A percentile compares a stretch with the other conserved stretches of the same genome.
These are phyloP conservation scores for Tauraco hartlaubi DNA, from an alignment of 2,797 vertebrate species.

Conservation along the genomic window DNA sequence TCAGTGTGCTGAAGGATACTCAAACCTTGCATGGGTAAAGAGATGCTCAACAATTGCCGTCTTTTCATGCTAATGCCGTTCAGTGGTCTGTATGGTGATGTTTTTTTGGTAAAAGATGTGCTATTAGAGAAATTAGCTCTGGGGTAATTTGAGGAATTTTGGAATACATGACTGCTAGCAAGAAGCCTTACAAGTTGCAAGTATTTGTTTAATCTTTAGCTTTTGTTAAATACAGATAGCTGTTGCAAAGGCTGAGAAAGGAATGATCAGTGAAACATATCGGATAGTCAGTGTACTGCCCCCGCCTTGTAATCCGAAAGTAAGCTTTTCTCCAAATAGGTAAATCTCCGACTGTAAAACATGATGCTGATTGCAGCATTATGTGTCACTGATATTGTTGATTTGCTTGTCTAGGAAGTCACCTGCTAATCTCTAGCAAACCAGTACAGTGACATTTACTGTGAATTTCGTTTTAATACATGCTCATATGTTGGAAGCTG, in stretches of 20 bases:
- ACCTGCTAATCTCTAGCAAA: neutral
- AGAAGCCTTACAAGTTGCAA: neutral
- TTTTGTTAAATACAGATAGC: neutral
- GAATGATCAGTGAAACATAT: neutral
- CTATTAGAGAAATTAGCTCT: neutral
- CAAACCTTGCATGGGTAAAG: neutral
- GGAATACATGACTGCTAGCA: too few species aligned
- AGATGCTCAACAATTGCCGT: neutral
- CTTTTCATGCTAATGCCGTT: neutral
- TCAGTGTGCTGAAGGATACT: neutral
- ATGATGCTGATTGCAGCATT: neutral
- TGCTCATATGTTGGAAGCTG: neutral
- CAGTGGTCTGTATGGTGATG: neutral
- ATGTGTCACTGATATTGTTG: rapidly evolving
- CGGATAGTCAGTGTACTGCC: neutral
- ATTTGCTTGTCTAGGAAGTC: neutral
- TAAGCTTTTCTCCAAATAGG: neutral
- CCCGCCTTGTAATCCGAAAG: neutral
- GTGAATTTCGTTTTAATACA: neutral
- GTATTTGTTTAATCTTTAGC: neutral
- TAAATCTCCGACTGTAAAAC: neutral
- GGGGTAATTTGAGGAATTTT: neutral
- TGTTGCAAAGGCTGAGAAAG: neutral
- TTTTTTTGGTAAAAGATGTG: rapidly evolving
- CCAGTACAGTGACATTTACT: neutral